Evolutionary conservation across 2,888 invertebrate genomes (phyloP), one percentile per base, ranked within the genome.

Genomic region (Anticlea derivata): DNA sequence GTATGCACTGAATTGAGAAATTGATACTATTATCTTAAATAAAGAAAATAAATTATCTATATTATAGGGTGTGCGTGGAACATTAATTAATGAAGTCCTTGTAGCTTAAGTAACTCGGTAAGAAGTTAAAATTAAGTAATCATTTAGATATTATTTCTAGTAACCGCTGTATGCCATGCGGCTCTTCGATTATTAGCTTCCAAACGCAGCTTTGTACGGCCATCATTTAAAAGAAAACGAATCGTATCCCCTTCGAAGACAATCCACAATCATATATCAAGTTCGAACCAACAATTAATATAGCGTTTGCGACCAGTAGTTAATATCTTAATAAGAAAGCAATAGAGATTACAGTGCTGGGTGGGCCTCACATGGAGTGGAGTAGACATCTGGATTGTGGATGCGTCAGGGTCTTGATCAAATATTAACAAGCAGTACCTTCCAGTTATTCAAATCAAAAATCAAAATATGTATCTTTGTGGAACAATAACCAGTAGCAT

Each of bases 311-410:
- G 68, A 68, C 71, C 72, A 64, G 81, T 80, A 83, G 84, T 86
- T 86, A 86, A 87, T 81, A 78, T 87, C 87, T 86, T 87, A 88
- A 87, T 89, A 87, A 81, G 83, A 85, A 86, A 78, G 79, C 80
- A 82, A 83, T 85, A 80, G 49, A 55, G 50, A 49, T 58, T 49
- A 37, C 24, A 55, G 57, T 45, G 10, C 51, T 43, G 48, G 52
- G 55, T 55, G 55, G 47, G 31, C 38, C 31, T 26, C 23, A 30
- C 45, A 34, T 27, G 26, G 41, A 46, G 33, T 30, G 49, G 17
- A 23, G 27, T 17, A 37, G 20, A 33, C 3, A 13, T 6, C n/a
- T n/a, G 4, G 4, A 17, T 17, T 3, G 20, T 33, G 26, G 46
- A 41, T 31, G 13, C 6, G 41, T 22, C 23, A n/a, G n/a, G n/a